Evolutionary conservation across 2,113 vertebrate species (phyloP), one percentile per base, ranked within the genome.

Genomic region (Campylomormyrus numenius): DNA sequence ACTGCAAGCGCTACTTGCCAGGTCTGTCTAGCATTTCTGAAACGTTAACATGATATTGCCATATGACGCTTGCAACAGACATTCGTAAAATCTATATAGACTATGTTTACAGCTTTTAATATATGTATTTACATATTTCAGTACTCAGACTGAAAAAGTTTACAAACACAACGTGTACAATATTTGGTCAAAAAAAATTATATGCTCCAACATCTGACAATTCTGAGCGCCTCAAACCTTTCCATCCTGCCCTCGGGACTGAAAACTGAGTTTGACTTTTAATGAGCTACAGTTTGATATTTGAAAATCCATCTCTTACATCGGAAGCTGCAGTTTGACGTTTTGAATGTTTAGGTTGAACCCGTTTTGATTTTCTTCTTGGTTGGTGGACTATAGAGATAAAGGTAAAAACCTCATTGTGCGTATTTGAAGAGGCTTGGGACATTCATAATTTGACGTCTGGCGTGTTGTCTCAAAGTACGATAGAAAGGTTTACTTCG

Each of bases 61-160:
- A 87, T 87, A 87, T 27, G 49, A 87, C 48, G 49, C 13, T 87
- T 87, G 49, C 74, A 49, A 3, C 77, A 89, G 21, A 62, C 50
- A 56, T 89, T 89, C 89, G 45, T 52, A 83, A 83, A 83, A 45
- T 50, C 24, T 80, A 80, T 70, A 89, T 80, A 80, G 70, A 11
- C 50, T 85, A 50, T 85, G 42, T 48, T 58, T 89, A 85, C 74
- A 89, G 50, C 88, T 84, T 89, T 49, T 42, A 56, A 58, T 58
- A 58, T 45, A 58, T 19, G 46, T 87, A 53, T 58, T 19, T 88
- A 52, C 48, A 83, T 56, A 83, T 53, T 83, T 89, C 13, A 83
- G 70, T 50, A 77, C 8, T 89, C 49, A 52, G 27, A 42, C 74
- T 39, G 42, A 89, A 83, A n/a, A 21, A 46, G 49, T 58, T 83